Percentiles rank a stretch among this genome's conserved stretches.
Evolutionary conservation across 1,140 invertebrate genomes (phyloP).

Genomic region (Carcinoscorpius rotundicauda): DNA sequence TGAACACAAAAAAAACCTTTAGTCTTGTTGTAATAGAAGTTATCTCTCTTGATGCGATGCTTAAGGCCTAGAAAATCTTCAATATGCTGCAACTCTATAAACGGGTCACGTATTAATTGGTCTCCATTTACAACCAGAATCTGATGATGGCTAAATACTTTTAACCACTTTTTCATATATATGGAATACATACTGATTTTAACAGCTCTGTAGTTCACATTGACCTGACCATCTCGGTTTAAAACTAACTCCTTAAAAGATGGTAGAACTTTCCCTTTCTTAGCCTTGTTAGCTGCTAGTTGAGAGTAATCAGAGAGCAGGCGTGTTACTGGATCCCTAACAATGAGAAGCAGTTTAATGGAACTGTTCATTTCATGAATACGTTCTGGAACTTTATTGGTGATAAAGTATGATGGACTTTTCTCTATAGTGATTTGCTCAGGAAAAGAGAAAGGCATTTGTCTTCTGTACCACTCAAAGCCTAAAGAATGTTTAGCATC

Average conservation of each 20-base stretch:
- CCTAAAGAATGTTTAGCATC: slow-evolving; percentile 32
- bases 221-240: slow-evolving; percentile 59
- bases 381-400: slow-evolving; percentile 26
- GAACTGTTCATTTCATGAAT: slow-evolving; percentile 38
- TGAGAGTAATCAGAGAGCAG: slow-evolving; percentile 44
- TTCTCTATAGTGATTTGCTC: slow-evolving; percentile 41
- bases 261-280: slow-evolving; percentile 16
- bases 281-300: slow-evolving; percentile 24
- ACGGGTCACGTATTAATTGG: slow-evolving; percentile 39
- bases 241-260: slow-evolving; percentile 61
- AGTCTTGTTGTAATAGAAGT: slow-evolving; percentile 41
- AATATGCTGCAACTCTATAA: slow-evolving; percentile 36
- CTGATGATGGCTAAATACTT: slow-evolving; percentile 38
- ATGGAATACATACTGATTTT: slow-evolving; percentile 74
- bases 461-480: slow-evolving; percentile 35
- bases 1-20: slow-evolving; percentile 44
- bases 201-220: slow-evolving; percentile 59
- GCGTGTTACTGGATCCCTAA: slow-evolving; percentile 43
- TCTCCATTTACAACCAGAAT: slow-evolving; percentile 45
- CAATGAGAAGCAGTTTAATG: slow-evolving; percentile 41
- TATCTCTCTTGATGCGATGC: slow-evolving; percentile 32
- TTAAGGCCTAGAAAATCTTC: slow-evolving; percentile 42
- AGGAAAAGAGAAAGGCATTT: slow-evolving; percentile 38
- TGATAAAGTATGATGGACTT: slow-evolving; percentile 39
- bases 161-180: slow-evolving; percentile 67